Evolutionary conservation across 2,797 vertebrate species (phyloP).

Genomic region (Nyctalus aviator): DNA sequence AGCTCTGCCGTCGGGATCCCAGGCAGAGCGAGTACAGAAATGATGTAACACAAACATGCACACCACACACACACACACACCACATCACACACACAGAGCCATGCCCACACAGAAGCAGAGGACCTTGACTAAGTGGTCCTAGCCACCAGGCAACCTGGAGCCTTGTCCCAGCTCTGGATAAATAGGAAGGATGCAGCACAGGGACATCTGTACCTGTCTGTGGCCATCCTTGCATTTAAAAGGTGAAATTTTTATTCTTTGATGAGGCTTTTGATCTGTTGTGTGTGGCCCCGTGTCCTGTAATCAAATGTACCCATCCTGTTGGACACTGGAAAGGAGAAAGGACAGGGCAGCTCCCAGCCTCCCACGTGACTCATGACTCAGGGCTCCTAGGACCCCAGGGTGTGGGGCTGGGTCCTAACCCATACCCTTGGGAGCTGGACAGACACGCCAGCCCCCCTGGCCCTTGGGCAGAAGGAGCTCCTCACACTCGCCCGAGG

Average conservation of each 20-base stretch:
- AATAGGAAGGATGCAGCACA: too few species aligned
- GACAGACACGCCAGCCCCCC: background rate
- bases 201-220: background rate
- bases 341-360: background rate
- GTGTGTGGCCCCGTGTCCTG: slow-evolving; percentile 81
- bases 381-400: too few species aligned
- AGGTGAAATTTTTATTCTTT: rapidly evolving
- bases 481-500: background rate
- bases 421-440: background rate
- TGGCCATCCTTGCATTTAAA: rapidly evolving
- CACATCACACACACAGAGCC: background rate
- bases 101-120: background rate
- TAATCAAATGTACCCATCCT: slow-evolving; percentile 90
- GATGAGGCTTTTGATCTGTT: slow-evolving; percentile 60
- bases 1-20: background rate
- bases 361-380: too few species aligned
- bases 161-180: background rate
- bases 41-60: rapidly evolving
- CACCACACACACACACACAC: too few species aligned
- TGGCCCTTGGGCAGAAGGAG: background rate
- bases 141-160: background rate
- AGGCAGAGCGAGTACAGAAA: too few species aligned
- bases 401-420: background rate
- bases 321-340: slow-evolving; percentile 84
- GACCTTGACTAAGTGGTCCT: background rate